Conservation (phyloP, 2,888 invertebrate species). For the Cheilosia vernalis region DNA sequence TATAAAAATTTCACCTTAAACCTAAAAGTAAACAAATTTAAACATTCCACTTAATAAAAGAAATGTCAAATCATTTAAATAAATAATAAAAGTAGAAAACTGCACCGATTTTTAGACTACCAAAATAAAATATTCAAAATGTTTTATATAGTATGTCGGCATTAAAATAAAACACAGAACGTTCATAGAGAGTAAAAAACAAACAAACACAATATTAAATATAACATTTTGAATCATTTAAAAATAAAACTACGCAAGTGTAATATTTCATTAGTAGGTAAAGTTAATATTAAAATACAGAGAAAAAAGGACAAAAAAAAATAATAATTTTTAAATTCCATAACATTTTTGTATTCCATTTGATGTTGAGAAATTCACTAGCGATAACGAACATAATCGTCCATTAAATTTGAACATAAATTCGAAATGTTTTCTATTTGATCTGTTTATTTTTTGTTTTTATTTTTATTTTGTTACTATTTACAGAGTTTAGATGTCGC, state of each 20-base stretch:
- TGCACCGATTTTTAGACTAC: conserved; percentile 67
- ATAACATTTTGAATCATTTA: conserved; percentile 34
- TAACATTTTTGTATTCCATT: conserved; percentile 64
- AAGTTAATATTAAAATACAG: conserved; percentile 45
- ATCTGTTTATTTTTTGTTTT: conserved; percentile 10
- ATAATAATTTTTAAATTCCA: conserved; percentile 35
- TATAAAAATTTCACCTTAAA: conserved; percentile 40
- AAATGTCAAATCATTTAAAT: conserved; percentile 48
- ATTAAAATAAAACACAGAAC: conserved; percentile 57
- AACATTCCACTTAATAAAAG: conserved; percentile 69
- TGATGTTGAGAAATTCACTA: conserved; percentile 24
- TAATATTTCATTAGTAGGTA: conserved; percentile 59
- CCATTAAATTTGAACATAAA: conserved; percentile 16
- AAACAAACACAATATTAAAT: conserved; percentile 50
- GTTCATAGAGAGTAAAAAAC: conserved; percentile 65
- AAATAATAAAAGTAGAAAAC: conserved; percentile 50
- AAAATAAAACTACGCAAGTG: conserved; percentile 37
- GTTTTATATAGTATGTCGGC: conserved; percentile 9
- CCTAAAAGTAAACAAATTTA: conserved; percentile 49
- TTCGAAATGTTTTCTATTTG: conserved; percentile 2
- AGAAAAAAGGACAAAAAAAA: conserved; percentile 7
- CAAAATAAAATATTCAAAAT: conserved; percentile 21
- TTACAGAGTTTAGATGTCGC: conserved; percentile 9
- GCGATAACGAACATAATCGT: conserved; percentile 22
- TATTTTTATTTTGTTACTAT: background rate